Base-by-base conservation (phyloP, 2,113 vertebrate genomes). In the Myodes glareolus region DNA sequence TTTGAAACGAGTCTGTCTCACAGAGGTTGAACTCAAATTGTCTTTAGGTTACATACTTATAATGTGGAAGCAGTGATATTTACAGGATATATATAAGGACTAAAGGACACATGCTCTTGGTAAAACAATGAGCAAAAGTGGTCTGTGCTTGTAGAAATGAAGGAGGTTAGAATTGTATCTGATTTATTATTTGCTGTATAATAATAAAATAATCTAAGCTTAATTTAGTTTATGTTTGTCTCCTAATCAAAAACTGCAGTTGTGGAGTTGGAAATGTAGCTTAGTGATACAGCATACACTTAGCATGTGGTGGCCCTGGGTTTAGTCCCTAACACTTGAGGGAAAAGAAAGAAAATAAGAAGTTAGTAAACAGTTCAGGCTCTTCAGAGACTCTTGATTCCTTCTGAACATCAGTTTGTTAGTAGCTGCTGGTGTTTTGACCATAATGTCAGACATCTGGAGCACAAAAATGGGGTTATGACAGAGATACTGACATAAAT, bases 21-120 rank as follows among this genome's bases (percentile, higher is more conserved):
- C 77, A 72, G 63, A 93, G 73, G n/a, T 93, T 73, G 45, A 94
- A 29, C 29, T 87, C 91, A 50, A 85, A 88, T 21, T 96, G 19
- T 87, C 12, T 93, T 93, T 96, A 77, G 68, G 3, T 92, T 81
- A 6, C 67, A 94, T 92, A 78, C 72, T 97, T 92, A 72, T 88
- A 92, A 94, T 91, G 42, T 13, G 10, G 31, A 76, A 80, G 89
- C 29, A 86, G 17, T 63, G 78, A 76, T 13, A 89, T n/a, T 76
- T 87, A 31, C 0, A 87, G 33, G 17, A 36, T 87, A 61, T 55
- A 84, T 47, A 14, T 82, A 52, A 87, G 52, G 76, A 63, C 52
- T 75, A 90, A 88, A 84, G 89, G 39, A 42, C 36, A 87, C 0
- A 25, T 50, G 42, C 47, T 33, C 39, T 5, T 67, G n/a, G 39